Evolutionary conservation across 2,113 vertebrate species (phyloP), one percentile per base, ranked within the genome.

Genomic region (Pachypanchax playfairii): DNA sequence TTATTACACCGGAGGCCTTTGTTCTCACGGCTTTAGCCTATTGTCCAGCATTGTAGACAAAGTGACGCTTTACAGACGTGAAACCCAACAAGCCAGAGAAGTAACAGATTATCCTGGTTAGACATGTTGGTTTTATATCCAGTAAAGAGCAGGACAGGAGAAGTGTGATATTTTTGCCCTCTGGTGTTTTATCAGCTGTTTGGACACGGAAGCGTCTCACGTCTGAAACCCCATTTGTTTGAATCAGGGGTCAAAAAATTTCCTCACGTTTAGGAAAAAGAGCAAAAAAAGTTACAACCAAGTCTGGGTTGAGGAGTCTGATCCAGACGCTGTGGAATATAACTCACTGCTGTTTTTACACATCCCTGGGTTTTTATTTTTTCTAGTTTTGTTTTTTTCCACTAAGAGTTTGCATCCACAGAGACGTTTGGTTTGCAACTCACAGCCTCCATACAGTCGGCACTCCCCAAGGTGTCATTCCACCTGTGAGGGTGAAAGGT

Each of bases 51-150:
- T 42, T 49, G 54, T 57, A 74, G 62, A 83, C 54, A 86, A 80
- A 83, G 67, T 67, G 28, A 72, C 31, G 24, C 77, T 65, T 63
- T 42, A 31, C 26, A 26, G 52, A 67, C 46, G 63, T 76, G 86
- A 87, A 86, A 87, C 74, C 72, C 49, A 80, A 81, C 73, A 64
- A 69, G 65, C 21, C 44, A 52, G 22, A 65, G 43, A 70, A 35
- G 57, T 70, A 62, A 72, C 48, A 83, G 61, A 49, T 54, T 47
- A 77, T 44, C 64, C 55, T 65, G 10, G 17, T 22, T 55, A 66
- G 75, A 70, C 75, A 42, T 74, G 67, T 54, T 80, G 70, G 65
- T 77, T 46, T 53, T 58, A 58, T 65, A 75, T 72, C 59, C 65
- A 73, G 1, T 24, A 55, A 36, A 44, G 43, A 11, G 46, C 17